Evolutionary conservation across 2,888 invertebrate genomes (phyloP).

Genomic region (Cosmia pyralina): DNA sequence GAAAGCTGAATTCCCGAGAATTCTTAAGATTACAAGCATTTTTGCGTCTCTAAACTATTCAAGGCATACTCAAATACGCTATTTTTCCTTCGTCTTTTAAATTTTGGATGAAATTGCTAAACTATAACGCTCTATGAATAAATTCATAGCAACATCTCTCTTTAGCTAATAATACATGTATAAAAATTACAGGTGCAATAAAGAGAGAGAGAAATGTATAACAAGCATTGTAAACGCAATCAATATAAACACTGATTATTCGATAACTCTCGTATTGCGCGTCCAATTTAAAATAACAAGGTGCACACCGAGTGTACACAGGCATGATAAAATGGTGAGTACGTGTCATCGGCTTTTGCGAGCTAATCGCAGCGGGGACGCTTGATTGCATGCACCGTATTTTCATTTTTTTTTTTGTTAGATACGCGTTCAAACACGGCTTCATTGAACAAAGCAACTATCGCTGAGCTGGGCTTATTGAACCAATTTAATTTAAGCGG

Average conservation of each 20-base stretch:
- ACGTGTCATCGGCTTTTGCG: conserved; percentile 83
- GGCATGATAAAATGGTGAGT: conserved; percentile 79
- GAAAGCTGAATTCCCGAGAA: conserved; percentile 40
- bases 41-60: conserved; percentile 56
- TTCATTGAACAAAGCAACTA: conserved; percentile 85
- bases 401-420: conserved; percentile 70
- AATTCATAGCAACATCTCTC: neutral
- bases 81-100: conserved; percentile 17
- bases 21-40: conserved; percentile 57
- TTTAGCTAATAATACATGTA: conserved; percentile 1
- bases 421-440: conserved; percentile 78
- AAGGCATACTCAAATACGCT: conserved; percentile 31
- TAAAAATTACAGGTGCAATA: conserved; percentile 1
- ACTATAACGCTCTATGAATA: neutral
- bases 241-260: conserved; percentile 68
- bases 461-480: conserved; percentile 83
- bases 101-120: conserved; percentile 18
- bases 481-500: conserved; percentile 83
- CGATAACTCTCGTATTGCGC: conserved; percentile 70
- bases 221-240: conserved; percentile 61
- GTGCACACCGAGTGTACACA: conserved; percentile 74
- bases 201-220: conserved; percentile 39
- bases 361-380: conserved; percentile 82
- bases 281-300: conserved; percentile 87
- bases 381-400: conserved; percentile 83